A percentile compares a stretch with the other conserved stretches of the same genome.
Evolutionary conservation across 2,888 invertebrate genomes (phyloP).

Genomic region (Pachliopta kotzebuea): DNA sequence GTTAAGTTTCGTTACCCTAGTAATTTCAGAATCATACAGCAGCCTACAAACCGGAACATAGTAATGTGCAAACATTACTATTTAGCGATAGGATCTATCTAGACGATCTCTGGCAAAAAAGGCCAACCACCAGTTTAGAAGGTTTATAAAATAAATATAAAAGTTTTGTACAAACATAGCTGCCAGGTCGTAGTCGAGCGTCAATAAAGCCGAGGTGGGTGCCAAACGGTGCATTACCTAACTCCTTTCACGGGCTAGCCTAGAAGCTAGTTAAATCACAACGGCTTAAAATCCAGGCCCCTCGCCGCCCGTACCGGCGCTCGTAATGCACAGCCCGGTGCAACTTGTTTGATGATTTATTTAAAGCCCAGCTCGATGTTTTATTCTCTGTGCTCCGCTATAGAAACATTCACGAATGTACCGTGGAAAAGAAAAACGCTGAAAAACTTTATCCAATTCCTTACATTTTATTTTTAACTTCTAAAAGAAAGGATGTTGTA

Average conservation of each 20-base stretch:
- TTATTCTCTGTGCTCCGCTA: slow-evolving; percentile 42
- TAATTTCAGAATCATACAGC: no score
- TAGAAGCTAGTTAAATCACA: slow-evolving; percentile 35
- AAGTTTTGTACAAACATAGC: not conserved
- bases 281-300: slow-evolving; percentile 50
- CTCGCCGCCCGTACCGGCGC: slow-evolving; percentile 30
- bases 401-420: slow-evolving; percentile 1
- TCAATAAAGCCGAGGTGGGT: slow-evolving; percentile 18
- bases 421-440: not conserved
- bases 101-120: no score
- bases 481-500: not conserved
- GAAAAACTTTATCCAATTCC: not conserved
- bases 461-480: not conserved
- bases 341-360: slow-evolving; percentile 53
- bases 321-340: slow-evolving; percentile 39
- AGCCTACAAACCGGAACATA: no score
- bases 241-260: slow-evolving; percentile 26
- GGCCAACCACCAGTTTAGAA: no score
- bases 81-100: no score
- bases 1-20: no score
- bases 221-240: slow-evolving; percentile 23
- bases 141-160: not conserved
- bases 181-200: slow-evolving; percentile 3
- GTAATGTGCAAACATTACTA: no score
- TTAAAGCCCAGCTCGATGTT: slow-evolving; percentile 44